A percentile compares a stretch with the other conserved stretches of the same genome.
phyloP scores from a whole-genome alignment of 2,797 vertebrate species.

The Sebastes variabilis region DNA sequence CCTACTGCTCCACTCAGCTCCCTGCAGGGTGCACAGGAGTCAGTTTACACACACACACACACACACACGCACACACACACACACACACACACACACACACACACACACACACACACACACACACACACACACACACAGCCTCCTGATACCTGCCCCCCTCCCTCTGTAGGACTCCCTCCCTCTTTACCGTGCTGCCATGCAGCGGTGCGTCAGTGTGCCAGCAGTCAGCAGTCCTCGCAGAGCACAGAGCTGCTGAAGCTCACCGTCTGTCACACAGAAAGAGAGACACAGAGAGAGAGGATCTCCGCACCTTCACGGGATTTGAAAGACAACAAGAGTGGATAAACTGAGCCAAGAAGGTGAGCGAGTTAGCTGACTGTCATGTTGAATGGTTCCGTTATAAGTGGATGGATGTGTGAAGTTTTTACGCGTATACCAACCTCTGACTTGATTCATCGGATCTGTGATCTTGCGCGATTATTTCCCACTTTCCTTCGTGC shows the following conservation, averaged over 20 bases:
- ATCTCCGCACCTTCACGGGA: conserved; percentile 32
- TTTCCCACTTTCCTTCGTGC: neutral
- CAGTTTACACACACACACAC: conserved; percentile 53
- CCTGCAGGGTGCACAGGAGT: conserved; percentile 54
- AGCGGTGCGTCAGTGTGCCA: conserved; percentile 45
- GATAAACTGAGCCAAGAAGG: conserved; percentile 44
- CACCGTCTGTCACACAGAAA: conserved; percentile 15
- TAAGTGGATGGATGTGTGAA: neutral
- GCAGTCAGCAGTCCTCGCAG: conserved; percentile 40
- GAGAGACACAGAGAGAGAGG: neutral
- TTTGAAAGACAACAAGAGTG: conserved; percentile 1
- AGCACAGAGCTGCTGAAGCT: conserved; percentile 40
- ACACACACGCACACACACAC: too few species aligned
- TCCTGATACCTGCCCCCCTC: conserved; percentile 62
- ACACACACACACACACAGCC: conserved; percentile 40
- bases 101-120: conserved; percentile 34
- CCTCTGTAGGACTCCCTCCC: conserved; percentile 17
- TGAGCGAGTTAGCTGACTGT: conserved; percentile 23
- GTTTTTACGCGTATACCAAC: conserved; percentile 17
- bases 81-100: neutral
- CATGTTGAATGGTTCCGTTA: neutral
- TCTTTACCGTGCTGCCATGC: conserved; percentile 26
- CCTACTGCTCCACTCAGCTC: neutral
- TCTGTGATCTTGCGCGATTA: neutral
- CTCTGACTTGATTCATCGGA: conserved; percentile 1